phyloP scores from a whole-genome alignment of 2,888 invertebrate species.

The Conomelus anceps region DNA sequence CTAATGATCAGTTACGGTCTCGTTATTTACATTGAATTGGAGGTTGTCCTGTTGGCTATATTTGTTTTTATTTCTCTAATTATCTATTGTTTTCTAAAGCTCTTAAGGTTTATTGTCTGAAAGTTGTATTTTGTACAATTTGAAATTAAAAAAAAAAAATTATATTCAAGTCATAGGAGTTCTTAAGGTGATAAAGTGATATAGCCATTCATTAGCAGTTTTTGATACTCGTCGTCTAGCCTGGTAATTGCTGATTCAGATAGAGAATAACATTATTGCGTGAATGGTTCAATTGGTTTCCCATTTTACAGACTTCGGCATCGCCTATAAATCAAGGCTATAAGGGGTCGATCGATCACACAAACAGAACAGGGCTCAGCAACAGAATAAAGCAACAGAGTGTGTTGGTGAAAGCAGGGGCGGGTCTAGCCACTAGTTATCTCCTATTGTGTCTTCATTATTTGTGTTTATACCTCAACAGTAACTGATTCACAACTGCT shows the following conservation, averaged over 20 bases:
- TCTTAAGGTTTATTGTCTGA: no score
- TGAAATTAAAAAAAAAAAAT: no score
- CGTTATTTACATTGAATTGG: no score
- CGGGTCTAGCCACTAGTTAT: slow-evolving; percentile 4
- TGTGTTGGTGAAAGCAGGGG: not conserved
- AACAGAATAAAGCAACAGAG: not conserved
- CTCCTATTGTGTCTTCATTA: slow-evolving; percentile 12
- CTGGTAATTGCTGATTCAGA: not conserved
- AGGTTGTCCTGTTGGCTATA: no score
- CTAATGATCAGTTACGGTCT: no score
- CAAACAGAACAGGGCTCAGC: not conserved
- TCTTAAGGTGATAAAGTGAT: no score
- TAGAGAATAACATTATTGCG: not conserved
- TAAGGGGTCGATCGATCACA: not conserved
- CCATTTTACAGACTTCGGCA: not conserved
- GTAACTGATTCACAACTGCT: not conserved
- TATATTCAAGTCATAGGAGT: no score
- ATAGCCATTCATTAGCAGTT: not conserved
- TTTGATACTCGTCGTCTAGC: not conserved
- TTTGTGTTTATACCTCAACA: not conserved
- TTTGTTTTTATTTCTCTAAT: no score
- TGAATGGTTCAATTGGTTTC: slow-evolving; percentile 9
- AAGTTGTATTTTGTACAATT: no score
- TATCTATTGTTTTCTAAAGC: no score
- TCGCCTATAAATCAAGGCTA: not conserved